Percentiles rank a stretch among this genome's conserved stretches.
Conservation (phyloP, 1,140 invertebrate genomes). For the Scaptomyza pallida region DNA sequence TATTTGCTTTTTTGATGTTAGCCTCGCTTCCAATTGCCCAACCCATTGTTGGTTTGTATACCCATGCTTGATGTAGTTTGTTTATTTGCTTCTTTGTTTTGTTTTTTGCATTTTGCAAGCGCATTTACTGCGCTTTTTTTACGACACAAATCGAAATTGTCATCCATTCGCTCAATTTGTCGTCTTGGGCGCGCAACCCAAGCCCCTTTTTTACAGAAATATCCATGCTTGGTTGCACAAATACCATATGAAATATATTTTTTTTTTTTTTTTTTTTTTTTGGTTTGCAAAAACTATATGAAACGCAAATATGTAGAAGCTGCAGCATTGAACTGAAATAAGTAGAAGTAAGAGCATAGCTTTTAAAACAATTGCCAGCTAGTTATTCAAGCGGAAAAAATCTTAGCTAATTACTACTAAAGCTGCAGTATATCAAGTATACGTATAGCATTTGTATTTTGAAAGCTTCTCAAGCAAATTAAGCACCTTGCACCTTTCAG, state of each 20-base stretch:
- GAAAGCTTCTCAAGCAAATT: no score
- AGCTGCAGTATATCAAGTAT: no score
- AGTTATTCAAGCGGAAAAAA: not conserved
- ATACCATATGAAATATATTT: conserved; percentile 31
- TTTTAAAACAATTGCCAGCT: no score
- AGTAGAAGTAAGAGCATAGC: no score
- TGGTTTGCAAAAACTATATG: conserved; percentile 23
- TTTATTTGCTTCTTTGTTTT: not conserved
- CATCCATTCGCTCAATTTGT: conserved; percentile 83
- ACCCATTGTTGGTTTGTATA: conserved; percentile 22
- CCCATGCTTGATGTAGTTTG: conserved; percentile 36
- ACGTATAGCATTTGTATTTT: no score
- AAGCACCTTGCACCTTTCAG: no score
- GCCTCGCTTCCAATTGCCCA: conserved; percentile 50
- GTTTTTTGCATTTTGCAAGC: conserved; percentile 58
- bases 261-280: conserved; percentile 34
- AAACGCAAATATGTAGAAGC: conserved; percentile 14
- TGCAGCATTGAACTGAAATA: no score
- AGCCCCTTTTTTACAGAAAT: conserved; percentile 7
- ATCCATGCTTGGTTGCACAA: conserved; percentile 65
- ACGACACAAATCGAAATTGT: conserved; percentile 82
- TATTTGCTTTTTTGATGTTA: conserved; percentile 32
- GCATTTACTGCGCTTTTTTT: conserved; percentile 75
- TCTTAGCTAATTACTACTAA: no score
- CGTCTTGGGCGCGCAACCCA: conserved; percentile 56